Evolutionary conservation across 2,888 invertebrate genomes (phyloP).

Genomic region (Aporophyla lueneburgensis): DNA sequence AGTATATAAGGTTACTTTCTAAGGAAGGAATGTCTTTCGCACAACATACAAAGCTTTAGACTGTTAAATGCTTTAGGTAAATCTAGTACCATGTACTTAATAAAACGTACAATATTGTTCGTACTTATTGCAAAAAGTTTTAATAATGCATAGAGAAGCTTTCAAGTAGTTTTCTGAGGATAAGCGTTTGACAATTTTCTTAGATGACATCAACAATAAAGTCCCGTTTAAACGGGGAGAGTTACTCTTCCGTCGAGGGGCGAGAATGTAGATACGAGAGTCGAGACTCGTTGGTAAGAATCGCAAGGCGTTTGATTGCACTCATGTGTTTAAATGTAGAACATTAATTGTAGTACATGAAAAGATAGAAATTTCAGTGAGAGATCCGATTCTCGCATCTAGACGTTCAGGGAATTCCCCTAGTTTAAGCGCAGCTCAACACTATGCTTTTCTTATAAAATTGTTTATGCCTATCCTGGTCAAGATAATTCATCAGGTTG

Average conservation of each 20-base stretch:
- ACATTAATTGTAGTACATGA: neutral
- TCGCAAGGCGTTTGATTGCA: neutral
- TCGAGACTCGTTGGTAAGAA: neutral
- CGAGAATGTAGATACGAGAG: neutral
- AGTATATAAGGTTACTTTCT: conserved; percentile 53
- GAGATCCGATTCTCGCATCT: neutral
- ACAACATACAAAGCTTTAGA: conserved; percentile 66
- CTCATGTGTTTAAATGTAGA: neutral
- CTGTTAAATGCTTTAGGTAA: conserved; percentile 53
- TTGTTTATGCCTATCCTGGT: conserved; percentile 11
- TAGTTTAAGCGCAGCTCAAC: neutral
- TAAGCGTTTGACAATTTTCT: conserved; percentile 5
- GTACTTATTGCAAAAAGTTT: conserved; percentile 30
- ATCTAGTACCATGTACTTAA: conserved; percentile 62
- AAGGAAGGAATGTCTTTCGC: conserved; percentile 76
- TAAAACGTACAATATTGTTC: conserved; percentile 30
- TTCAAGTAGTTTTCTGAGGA: conserved; percentile 10
- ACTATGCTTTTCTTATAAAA: neutral
- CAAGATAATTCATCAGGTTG: conserved; percentile 24
- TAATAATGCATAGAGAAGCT: conserved; percentile 19
- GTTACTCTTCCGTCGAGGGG: neutral
- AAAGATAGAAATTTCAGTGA: neutral
- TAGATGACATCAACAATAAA: conserved; percentile 4
- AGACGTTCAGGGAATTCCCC: neutral
- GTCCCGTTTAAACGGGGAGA: neutral